A percentile compares a stretch with the other conserved stretches of the same genome.
Evolutionary conservation across 2,888 invertebrate genomes (phyloP).

Genomic region (Sesia apiformis): DNA sequence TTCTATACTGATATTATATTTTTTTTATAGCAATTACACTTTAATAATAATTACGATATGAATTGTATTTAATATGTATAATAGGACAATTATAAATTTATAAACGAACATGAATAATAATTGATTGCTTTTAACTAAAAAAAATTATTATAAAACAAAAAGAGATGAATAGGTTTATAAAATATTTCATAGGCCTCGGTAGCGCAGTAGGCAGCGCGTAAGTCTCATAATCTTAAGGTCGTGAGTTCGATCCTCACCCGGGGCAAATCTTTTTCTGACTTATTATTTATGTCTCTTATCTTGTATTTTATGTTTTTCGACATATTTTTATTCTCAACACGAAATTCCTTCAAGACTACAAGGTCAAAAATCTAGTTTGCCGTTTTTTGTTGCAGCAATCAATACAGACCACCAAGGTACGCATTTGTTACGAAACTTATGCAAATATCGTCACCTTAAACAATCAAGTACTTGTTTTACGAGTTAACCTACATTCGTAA

Average conservation of each 20-base stretch:
- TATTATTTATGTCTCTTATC: constrained; percentile 3
- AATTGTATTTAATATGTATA: too few species aligned
- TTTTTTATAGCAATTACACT: too few species aligned
- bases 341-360: neutral
- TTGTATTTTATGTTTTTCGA: neutral
- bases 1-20: too few species aligned
- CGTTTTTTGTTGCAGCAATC: constrained; percentile 15
- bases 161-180: constrained; percentile 16
- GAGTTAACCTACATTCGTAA: constrained; percentile 35
- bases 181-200: constrained; percentile 74
- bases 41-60: too few species aligned
- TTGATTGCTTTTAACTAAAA: too few species aligned
- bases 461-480: constrained; percentile 32
- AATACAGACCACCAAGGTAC: constrained; percentile 8
- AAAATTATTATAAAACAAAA: too few species aligned
- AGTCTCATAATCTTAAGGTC: constrained; percentile 95
- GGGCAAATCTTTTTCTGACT: constrained; percentile 72
- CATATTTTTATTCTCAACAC: neutral
- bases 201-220: constrained; percentile 93
- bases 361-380: constrained; percentile 1
- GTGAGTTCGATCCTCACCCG: constrained; percentile 97
- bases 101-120: too few species aligned
- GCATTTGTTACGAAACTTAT: constrained; percentile 24
- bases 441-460: constrained; percentile 36
- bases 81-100: too few species aligned